Evolutionary conservation across 2,113 vertebrate species (phyloP).

Genomic region (Sander lucioperca): DNA sequence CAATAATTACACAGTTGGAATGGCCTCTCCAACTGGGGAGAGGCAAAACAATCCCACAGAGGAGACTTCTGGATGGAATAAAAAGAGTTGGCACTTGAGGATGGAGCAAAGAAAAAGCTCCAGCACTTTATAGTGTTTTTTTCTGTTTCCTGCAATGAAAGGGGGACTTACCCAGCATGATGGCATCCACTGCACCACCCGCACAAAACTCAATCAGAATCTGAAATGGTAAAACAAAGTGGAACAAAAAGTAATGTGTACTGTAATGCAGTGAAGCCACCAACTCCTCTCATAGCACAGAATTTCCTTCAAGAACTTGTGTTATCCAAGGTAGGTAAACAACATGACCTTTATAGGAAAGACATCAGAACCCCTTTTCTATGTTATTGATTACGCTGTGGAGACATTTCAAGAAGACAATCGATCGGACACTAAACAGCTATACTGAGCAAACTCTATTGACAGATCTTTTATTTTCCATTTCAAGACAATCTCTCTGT

Average conservation of each 20-base stretch:
- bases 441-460: background rate
- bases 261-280: background rate
- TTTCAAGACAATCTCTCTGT: constrained; percentile 9
- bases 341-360: constrained; percentile 30
- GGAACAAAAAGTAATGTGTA: constrained; percentile 12
- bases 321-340: constrained; percentile 8
- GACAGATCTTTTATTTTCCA: background rate
- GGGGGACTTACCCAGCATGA: constrained; percentile 94
- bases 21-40: constrained; percentile 42
- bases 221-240: constrained; percentile 80
- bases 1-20: constrained; percentile 77
- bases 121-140: constrained; percentile 37
- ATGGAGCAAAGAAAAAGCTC: constrained; percentile 54
- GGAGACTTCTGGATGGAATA: constrained; percentile 60
- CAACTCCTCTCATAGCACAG: background rate
- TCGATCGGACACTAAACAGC: constrained; percentile 25
- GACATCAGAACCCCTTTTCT: constrained; percentile 6
- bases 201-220: constrained; percentile 99
- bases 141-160: constrained; percentile 45
- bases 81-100: constrained; percentile 59
- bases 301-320: background rate
- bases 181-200: constrained; percentile 97
- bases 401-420: constrained; percentile 22
- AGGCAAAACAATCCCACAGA: constrained; percentile 51
- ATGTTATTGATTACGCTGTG: constrained; percentile 30